These are phyloP conservation scores for Atrichornis clamosus DNA, from an alignment of 2,113 vertebrate species.

Conservation along the genomic window DNA sequence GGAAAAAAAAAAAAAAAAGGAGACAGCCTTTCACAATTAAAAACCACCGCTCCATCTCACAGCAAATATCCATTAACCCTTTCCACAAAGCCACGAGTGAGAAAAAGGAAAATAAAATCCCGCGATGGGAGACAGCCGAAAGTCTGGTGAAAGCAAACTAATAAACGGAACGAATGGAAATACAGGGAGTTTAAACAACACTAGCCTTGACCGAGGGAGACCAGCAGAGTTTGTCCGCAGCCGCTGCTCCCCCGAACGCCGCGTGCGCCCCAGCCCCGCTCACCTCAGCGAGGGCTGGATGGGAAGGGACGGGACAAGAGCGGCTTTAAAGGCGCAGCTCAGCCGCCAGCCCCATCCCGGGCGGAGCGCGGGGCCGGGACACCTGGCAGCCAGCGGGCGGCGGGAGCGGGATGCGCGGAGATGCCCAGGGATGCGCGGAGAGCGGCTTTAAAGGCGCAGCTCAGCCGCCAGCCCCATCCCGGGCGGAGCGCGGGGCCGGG, in stretches of 20 bases:
- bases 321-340: neutral
- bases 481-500: neutral
- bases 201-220: neutral
- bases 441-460: neutral
- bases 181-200: rapidly evolving
- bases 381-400: too few species aligned
- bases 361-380: neutral
- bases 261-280: rapidly evolving
- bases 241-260: too few species aligned
- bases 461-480: rapidly evolving
- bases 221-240: rapidly evolving
- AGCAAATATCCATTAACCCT: neutral
- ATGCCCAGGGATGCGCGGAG: too few species aligned
- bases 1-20: neutral
- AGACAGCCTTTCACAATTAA: neutral
- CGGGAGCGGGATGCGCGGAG: neutral
- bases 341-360: rapidly evolving
- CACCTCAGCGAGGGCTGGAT: rapidly evolving
- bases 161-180: neutral
- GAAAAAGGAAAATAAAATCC: neutral
- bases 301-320: rapidly evolving
- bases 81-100: neutral
- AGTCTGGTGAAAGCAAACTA: neutral
- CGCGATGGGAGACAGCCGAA: rapidly evolving
- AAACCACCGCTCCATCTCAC: neutral